phyloP scores from a whole-genome alignment of 2,113 vertebrate species.

The Oryzias curvinotus region DNA sequence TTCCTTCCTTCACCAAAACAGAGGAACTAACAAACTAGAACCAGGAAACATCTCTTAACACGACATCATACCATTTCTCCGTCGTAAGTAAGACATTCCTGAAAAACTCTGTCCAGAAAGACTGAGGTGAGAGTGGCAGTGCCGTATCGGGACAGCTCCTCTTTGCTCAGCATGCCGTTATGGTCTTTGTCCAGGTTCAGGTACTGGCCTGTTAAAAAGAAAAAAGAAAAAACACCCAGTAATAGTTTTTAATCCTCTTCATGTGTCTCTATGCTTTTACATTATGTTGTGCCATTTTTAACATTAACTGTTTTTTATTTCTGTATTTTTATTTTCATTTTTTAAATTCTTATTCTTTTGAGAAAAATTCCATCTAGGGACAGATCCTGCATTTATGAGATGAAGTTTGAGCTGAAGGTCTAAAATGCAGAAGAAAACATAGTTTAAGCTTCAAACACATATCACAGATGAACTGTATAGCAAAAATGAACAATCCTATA shows the following conservation, averaged over 20 bases:
- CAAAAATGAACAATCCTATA: no score
- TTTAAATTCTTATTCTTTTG: no score
- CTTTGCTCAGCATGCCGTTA: slow-evolving; percentile 98
- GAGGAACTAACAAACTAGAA: not conserved
- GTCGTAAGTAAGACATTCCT: slow-evolving; percentile 96
- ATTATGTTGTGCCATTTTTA: no score
- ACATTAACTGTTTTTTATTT: no score
- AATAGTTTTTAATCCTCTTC: not conserved
- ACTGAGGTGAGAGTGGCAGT: slow-evolving; percentile 93
- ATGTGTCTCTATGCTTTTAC: no score
- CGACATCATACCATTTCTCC: slow-evolving; percentile 90
- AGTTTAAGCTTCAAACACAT: no score
- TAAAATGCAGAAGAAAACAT: no score
- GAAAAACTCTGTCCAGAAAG: slow-evolving; percentile 95
- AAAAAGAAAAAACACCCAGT: not conserved
- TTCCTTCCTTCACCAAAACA: not conserved
- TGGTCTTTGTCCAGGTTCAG: slow-evolving; percentile 98
- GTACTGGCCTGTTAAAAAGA: slow-evolving; percentile 85
- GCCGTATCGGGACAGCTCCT: slow-evolving; percentile 95
- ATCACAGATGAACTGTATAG: no score
- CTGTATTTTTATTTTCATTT: no score
- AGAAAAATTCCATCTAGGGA: no score
- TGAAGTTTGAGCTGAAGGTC: no score
- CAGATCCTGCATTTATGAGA: no score
- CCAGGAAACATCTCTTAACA: not conserved